phyloP scores from a whole-genome alignment of 2,888 invertebrate species.

The Polymixis flavicincta region DNA sequence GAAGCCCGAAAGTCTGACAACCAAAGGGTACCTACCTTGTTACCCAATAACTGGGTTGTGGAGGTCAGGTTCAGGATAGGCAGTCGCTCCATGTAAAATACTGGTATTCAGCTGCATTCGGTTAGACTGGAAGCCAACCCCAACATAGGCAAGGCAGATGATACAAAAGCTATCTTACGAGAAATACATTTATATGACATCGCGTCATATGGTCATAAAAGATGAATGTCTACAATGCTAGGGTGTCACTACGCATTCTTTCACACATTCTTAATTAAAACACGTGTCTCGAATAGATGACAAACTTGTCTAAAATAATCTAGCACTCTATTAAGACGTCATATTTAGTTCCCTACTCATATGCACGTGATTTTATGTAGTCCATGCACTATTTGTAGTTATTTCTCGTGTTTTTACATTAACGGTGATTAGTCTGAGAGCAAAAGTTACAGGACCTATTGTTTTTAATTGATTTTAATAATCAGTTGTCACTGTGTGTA shows the following conservation, averaged over 20 bases:
- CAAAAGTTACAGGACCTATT: background rate
- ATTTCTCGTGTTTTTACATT: background rate
- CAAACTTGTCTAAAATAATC: conserved; percentile 32
- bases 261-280: conserved; percentile 21
- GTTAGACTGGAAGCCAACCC: too few species aligned
- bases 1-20: too few species aligned
- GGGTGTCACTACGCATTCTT: background rate
- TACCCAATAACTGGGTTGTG: too few species aligned
- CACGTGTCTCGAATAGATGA: conserved; percentile 8
- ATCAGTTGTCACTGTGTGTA: background rate
- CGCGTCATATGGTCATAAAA: background rate
- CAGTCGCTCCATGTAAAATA: too few species aligned
- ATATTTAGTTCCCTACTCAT: background rate
- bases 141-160: too few species aligned
- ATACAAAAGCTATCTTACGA: too few species aligned
- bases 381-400: background rate
- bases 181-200: background rate
- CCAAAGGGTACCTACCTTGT: too few species aligned
- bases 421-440: background rate
- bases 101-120: too few species aligned
- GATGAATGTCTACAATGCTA: background rate
- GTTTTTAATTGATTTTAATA: conserved; percentile 28
- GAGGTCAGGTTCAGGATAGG: too few species aligned
- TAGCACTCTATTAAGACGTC: background rate
- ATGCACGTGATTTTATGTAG: background rate